Percentiles rank a stretch among this genome's conserved stretches.
phyloP scores from a whole-genome alignment of 2,113 vertebrate genomes.

The Cichladusa arquata region DNA sequence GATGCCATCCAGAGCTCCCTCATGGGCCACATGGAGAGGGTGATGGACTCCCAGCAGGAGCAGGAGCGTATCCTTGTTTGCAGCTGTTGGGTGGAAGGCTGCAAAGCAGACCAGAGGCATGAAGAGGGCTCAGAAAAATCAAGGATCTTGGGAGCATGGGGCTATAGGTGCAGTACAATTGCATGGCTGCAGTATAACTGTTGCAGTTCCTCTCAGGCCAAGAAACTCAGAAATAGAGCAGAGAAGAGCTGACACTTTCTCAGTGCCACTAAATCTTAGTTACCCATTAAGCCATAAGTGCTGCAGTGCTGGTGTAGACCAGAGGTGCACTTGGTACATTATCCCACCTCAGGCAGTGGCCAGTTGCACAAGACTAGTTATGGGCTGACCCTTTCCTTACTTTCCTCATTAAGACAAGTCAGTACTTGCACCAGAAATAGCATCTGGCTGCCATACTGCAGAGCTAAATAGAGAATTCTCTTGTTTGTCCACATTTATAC shows the following conservation, averaged over 20 bases:
- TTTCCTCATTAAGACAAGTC: too few species aligned
- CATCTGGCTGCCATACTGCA: too few species aligned
- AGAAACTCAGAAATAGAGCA: background rate
- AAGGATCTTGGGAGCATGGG: accelerated
- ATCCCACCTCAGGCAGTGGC: background rate
- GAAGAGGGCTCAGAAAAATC: background rate
- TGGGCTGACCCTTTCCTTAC: background rate
- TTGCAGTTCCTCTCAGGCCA: background rate
- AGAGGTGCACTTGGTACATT: background rate
- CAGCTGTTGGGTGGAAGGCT: background rate
- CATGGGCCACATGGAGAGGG: constrained; percentile 85
- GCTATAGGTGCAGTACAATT: accelerated
- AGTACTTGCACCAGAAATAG: too few species aligned
- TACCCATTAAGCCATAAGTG: background rate
- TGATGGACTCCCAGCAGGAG: constrained; percentile 85
- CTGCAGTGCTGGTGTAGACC: background rate
- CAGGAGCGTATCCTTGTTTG: constrained; percentile 92
- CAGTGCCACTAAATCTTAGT: background rate
- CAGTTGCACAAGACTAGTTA: background rate
- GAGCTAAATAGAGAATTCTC: too few species aligned
- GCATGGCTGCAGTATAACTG: background rate
- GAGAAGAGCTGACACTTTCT: background rate
- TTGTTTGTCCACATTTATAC: too few species aligned
- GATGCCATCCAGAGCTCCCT: constrained; percentile 88
- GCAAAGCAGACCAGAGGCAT: accelerated